Evolutionary conservation across 2,113 vertebrate genomes (phyloP), one percentile per base, ranked within the genome.

Genomic region (Mustela lutreola): DNA sequence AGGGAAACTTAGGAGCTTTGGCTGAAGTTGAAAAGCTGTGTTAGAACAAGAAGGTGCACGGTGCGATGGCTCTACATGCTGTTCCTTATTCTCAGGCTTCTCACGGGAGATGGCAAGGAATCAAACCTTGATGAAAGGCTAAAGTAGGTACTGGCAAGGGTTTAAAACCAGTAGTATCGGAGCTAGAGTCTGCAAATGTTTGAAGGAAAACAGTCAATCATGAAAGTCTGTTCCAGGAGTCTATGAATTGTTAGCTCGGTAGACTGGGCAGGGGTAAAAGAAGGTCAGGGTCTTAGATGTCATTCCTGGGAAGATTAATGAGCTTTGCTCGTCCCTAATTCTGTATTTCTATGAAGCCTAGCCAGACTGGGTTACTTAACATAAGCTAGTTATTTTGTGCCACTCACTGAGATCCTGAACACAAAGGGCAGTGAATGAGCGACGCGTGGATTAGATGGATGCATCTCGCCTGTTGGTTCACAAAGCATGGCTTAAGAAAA

Each of bases 81-180:
- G 58, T 80, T 83, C 73, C 75, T 87, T 90, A 56, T 87, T 83
- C 65, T 92, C n/a, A 58, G 67, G 86, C 22, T 87, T 95, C 62
- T 58, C 19, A 63, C 9, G 45, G 73, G 48, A 92, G 93, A 87
- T 63, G 39, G 33, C 45, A 91, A 83, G 93, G 81, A 78, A 87
- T 84, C 58, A 93, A 87, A 96, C 96, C 73, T 80, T 94, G 50
- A 87, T 31, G n/a, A 39, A 83, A 93, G 36, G 53, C 53, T 88
- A 92, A 97, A 94, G 71, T 90, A n/a, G 50, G 24, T 92, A 33
- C 71, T 81, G 21, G 65, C 33, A 33, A 79, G 26, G 3, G 39
- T 87, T 91, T 84, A 80, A 91, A 94, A 48, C 21, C 62, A 84
- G 24, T 79, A 65, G 48, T 82, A 24, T n/a, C 14, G 36, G 65